These are phyloP conservation scores for Sinopyrophorus schimmeli DNA, from an alignment of 2,888 invertebrate species.

Conservation along the genomic window DNA sequence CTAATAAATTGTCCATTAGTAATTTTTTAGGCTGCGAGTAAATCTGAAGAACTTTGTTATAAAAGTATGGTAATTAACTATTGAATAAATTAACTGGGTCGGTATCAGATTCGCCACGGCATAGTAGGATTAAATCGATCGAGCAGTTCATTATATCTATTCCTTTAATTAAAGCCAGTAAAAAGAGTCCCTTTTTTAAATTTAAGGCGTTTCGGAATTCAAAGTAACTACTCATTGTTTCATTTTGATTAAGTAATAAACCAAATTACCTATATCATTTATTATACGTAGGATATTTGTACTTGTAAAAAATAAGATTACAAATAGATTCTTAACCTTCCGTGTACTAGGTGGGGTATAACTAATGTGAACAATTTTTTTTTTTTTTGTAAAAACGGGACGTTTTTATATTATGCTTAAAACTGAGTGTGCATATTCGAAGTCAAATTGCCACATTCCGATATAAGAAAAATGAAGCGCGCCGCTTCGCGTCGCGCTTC, in stretches of 20 bases:
- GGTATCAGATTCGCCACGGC: conserved; percentile 52
- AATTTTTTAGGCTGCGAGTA: conserved; percentile 24
- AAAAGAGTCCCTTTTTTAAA: conserved; percentile 40
- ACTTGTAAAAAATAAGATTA: too few species aligned
- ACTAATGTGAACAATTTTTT: too few species aligned
- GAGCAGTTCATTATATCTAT: conserved; percentile 53
- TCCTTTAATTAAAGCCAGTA: conserved; percentile 49
- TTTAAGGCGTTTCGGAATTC: conserved; percentile 18
- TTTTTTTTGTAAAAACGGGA: too few species aligned
- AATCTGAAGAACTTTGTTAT: conserved; percentile 40
- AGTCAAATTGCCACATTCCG: too few species aligned
- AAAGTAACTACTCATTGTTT: conserved; percentile 21
- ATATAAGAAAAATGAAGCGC: too few species aligned
- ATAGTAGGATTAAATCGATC: conserved; percentile 52
- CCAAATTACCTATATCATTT: conserved; percentile 6
- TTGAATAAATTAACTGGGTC: conserved; percentile 52
- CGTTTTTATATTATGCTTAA: too few species aligned
- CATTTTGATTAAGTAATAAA: conserved; percentile 10
- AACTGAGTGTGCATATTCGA: too few species aligned
- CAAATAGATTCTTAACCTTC: too few species aligned
- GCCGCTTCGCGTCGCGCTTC: too few species aligned
- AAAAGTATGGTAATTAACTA: conserved; percentile 50
- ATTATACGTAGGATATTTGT: too few species aligned
- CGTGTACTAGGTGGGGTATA: too few species aligned
- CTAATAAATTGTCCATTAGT: conserved; percentile 8